Conservation (phyloP, 37 sponge, comb jelly and placozoan species). For the Theonella swinhoei region DNA sequence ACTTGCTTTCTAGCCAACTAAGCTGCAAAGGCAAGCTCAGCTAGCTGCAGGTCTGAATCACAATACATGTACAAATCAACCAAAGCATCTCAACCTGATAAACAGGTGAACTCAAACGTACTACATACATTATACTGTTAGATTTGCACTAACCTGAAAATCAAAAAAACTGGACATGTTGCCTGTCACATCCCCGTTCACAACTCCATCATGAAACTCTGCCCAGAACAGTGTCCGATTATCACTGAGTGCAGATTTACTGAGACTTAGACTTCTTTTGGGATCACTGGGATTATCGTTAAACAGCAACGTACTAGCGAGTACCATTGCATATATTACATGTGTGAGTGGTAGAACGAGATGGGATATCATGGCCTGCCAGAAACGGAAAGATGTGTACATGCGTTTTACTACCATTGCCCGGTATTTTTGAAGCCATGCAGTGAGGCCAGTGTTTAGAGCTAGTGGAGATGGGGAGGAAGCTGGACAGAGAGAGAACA, state of each 20-base stretch:
- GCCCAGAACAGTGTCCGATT: slow-evolving; percentile 36
- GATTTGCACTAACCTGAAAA: too few relatives aligned
- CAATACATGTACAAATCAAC: too few relatives aligned
- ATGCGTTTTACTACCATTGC: slow-evolving; percentile 37
- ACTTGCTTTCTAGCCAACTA: too few relatives aligned
- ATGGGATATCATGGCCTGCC: neutral
- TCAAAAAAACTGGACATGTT: neutral
- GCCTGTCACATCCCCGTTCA: neutral
- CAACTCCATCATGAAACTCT: neutral
- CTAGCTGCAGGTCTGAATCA: too few relatives aligned
- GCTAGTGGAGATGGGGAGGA: neutral
- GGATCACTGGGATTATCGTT: neutral
- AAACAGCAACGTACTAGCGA: neutral
- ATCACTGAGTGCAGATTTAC: slow-evolving; percentile 20
- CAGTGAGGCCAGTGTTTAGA: slow-evolving; percentile 31
- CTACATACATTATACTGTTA: too few relatives aligned
- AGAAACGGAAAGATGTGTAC: neutral
- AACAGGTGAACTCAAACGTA: too few relatives aligned
- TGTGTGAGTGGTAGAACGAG: neutral
- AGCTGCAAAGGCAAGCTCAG: too few relatives aligned
- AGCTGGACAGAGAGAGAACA: neutral
- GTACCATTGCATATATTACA: neutral
- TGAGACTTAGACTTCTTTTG: slow-evolving; percentile 7
- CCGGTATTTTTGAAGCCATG: slow-evolving; percentile 59
- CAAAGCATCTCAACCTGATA: too few relatives aligned